Base-by-base conservation (phyloP, 2,888 invertebrate species). In the Mechanitis messenoides region DNA sequence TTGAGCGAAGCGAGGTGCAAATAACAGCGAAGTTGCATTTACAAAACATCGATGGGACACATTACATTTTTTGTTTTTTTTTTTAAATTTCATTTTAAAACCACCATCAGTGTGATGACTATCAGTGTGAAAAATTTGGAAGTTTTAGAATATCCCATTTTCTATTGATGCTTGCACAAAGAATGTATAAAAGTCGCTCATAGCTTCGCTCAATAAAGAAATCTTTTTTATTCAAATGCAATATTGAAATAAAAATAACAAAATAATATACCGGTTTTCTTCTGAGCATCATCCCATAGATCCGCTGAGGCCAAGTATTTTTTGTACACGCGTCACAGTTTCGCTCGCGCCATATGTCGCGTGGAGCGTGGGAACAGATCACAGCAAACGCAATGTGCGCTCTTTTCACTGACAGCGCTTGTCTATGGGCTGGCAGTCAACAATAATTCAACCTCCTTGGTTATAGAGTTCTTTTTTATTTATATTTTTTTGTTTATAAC, bases 331-430 rank as follows among this genome's bases (percentile, higher is more conserved):
- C 85, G 87, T 85, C 87, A 81, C 83, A 82, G 84, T 83, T 82
- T 76, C 77, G 82, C 87, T 80, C 85, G 87, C 83, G 88, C 87
- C 89, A 90, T 87, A 87, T 90, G 89, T 83, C 88, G 85, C 85
- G 80, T 81, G 81, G 80, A 84, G 78, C 89, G 89, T 90, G 89
- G 87, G 89, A 90, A 89, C 81, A 83, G 79, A 81, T 81, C 83
- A 77, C 71, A 73, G 74, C 75, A 78, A 79, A 81, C 85, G 84
- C 86, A 88, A 88, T 85, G 84, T 84, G 82, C 79, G 81, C 81
- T 78, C 75, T 67, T 78, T 85, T 80, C 81, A 84, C 83, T 84
- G 81, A 81, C 80, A 75, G 75, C 81, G 74, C 73, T 69, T 69
- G 67, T 62, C 56, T 65, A 61, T 59, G 45, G 54, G 47, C 58